Conservation (phyloP, 2,888 invertebrate genomes). For the Meliscaeva auricollis region DNA sequence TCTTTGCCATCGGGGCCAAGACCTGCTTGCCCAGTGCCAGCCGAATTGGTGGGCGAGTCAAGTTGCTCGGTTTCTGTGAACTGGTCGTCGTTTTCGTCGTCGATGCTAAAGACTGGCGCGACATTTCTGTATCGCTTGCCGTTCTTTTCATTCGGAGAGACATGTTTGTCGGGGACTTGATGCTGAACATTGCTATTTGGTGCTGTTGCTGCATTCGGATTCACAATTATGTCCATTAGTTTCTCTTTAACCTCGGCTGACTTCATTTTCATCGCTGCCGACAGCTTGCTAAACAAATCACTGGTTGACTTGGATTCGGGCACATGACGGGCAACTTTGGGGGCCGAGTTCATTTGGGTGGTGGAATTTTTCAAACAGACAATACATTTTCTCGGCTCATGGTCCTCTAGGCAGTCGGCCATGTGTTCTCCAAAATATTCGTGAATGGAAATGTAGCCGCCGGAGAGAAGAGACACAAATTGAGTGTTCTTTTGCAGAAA, state of each 20-base stretch:
- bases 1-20: conserved; percentile 88
- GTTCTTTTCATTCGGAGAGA: conserved; percentile 92
- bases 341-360: conserved; percentile 34
- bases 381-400: conserved; percentile 91
- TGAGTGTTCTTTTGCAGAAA: conserved; percentile 97
- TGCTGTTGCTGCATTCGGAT: conserved; percentile 87
- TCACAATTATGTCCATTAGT: conserved; percentile 96
- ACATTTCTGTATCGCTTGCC: conserved; percentile 96
- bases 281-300: conserved; percentile 93
- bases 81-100: conserved; percentile 91
- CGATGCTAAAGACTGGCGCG: conserved; percentile 97
- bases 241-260: conserved; percentile 96
- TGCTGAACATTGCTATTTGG: conserved; percentile 45
- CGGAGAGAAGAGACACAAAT: conserved; percentile 95
- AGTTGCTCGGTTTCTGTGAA: conserved; percentile 72
- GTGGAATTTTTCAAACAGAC: conserved; percentile 88
- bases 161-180: conserved; percentile 88
- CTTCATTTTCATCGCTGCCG: conserved; percentile 94
- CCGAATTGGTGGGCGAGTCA: conserved; percentile 82
- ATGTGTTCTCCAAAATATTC: conserved; percentile 93
- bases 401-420: conserved; percentile 93
- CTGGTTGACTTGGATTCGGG: conserved; percentile 77
- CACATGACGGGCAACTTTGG: conserved; percentile 35
- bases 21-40: conserved; percentile 80
- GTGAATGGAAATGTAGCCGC: conserved; percentile 94